Percentiles rank a stretch among this genome's conserved stretches.
phyloP scores from a whole-genome alignment of 2,113 vertebrate species.

The Sturnus vulgaris region DNA sequence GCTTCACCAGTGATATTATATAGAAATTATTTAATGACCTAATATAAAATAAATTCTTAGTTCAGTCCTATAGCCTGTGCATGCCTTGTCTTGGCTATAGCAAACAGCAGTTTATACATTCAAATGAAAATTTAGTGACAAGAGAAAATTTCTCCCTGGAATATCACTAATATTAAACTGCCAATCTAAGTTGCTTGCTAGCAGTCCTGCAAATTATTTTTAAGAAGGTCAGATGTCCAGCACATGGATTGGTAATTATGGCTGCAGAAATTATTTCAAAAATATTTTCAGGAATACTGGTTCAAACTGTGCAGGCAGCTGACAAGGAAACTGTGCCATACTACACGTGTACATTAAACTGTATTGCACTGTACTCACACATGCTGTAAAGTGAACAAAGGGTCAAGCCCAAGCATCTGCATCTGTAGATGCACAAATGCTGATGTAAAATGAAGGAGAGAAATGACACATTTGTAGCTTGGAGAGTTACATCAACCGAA shows the following conservation, averaged over 20 bases:
- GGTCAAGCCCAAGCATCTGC: not conserved
- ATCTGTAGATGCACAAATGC: not conserved
- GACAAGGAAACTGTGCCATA: not conserved
- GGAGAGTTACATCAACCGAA: not conserved
- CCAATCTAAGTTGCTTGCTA: not conserved
- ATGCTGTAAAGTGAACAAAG: not conserved
- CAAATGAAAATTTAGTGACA: not conserved
- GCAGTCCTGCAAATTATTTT: not conserved
- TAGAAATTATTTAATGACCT: not conserved
- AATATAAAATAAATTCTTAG: not conserved
- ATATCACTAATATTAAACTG: not conserved
- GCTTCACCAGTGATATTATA: not conserved
- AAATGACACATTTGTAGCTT: not conserved
- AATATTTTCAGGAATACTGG: not conserved
- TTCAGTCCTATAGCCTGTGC: not conserved
- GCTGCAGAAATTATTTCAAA: not conserved
- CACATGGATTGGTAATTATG: not conserved
- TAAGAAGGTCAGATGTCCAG: not conserved
- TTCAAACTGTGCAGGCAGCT: not conserved
- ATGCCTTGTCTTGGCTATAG: not conserved
- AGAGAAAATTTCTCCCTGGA: not conserved
- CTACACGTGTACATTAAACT: not conserved
- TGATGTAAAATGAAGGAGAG: not conserved
- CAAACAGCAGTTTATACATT: not conserved
- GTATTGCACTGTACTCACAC: not conserved